Evolutionary conservation across 2,797 vertebrate genomes (phyloP).

Genomic region (Strix occidentalis): DNA sequence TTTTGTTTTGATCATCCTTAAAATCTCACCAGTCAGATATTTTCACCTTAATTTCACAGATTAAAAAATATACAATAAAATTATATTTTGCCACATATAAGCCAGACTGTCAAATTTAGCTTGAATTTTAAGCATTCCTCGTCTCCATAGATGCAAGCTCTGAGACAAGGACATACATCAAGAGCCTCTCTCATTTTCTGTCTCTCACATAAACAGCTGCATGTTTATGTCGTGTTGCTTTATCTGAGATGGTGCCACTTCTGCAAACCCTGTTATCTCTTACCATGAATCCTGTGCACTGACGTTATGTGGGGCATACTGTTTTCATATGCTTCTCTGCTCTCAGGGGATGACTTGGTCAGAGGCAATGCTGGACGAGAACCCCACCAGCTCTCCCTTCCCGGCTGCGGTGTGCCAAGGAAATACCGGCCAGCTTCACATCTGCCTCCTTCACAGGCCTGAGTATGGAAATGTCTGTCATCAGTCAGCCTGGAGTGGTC

Average conservation of each 20-base stretch:
- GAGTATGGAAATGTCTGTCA: conserved; percentile 85
- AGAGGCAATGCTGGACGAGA: conserved; percentile 82
- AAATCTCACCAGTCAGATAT: neutral
- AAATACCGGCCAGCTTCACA: conserved; percentile 95
- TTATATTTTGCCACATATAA: neutral
- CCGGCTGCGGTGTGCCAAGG: conserved; percentile 84
- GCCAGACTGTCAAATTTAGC: neutral
- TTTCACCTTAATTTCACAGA: neutral
- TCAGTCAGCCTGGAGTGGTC: conserved; percentile 84
- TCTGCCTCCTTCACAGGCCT: conserved; percentile 86
- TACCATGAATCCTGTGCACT: conserved; percentile 88
- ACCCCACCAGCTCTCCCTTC: conserved; percentile 90
- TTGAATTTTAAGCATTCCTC: neutral
- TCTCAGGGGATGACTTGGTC: conserved; percentile 86
- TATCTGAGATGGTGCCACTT: neutral
- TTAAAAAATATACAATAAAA: neutral
- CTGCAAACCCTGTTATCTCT: conserved; percentile 58
- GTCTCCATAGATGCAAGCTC: neutral
- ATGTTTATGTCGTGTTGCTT: neutral
- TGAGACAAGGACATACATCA: neutral
- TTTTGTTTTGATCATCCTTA: neutral
- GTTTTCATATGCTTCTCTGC: conserved; percentile 84
- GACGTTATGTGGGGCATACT: conserved; percentile 87
- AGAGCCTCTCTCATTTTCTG: neutral
- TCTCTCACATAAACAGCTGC: neutral